phyloP scores from a whole-genome alignment of 2,113 vertebrate genomes.

The Myotis lucifugus region DNA sequence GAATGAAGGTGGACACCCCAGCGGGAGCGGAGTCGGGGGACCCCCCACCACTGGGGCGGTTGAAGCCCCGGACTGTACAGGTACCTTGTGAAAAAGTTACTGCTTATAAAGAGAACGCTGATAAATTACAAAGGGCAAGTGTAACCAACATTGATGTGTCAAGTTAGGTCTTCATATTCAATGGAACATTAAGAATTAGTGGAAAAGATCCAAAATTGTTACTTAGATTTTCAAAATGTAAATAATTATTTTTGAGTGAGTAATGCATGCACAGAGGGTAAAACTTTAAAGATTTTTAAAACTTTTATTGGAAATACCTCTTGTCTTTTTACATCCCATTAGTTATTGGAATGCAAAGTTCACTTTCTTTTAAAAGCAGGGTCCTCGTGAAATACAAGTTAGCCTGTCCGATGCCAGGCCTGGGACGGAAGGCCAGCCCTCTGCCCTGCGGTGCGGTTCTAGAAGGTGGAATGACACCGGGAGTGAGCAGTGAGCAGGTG shows the following conservation, averaged over 20 bases:
- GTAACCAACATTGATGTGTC: not conserved
- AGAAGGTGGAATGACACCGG: not conserved
- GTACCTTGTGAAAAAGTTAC: not conserved
- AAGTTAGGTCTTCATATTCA: not conserved
- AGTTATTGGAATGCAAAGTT: not conserved
- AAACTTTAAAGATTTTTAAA: not conserved
- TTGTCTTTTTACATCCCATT: not conserved
- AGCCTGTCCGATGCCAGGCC: not conserved
- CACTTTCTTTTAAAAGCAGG: not conserved
- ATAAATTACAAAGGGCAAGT: not conserved
- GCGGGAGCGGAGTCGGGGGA: not conserved
- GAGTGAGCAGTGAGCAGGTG: not conserved
- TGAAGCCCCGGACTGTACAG: not conserved
- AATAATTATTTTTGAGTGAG: not conserved
- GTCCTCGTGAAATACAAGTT: not conserved
- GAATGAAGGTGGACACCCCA: not conserved
- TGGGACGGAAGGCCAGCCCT: not conserved
- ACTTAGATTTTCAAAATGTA: slow-evolving; percentile 8
- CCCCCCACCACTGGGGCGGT: not conserved
- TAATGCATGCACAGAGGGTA: not conserved
- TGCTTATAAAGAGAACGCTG: not conserved
- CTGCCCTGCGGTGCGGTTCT: not conserved
- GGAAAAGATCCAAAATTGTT: not conserved
- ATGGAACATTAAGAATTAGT: not conserved
- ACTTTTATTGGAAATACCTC: not conserved